phyloP scores from a whole-genome alignment of 1,140 invertebrate genomes.

The Trichonephila inaurata region DNA sequence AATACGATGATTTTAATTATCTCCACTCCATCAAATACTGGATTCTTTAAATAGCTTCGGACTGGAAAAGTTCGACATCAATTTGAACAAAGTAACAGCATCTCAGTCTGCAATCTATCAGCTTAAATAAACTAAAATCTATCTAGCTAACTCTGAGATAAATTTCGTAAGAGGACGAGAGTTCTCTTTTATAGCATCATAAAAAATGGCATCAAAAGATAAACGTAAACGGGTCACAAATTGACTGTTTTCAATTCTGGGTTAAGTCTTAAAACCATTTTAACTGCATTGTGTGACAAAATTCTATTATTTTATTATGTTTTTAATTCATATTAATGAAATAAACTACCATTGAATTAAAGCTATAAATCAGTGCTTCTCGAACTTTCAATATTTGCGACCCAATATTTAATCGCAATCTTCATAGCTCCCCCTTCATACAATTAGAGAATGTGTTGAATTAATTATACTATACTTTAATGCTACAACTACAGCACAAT shows the following conservation, averaged over 20 bases:
- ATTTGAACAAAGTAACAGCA: background rate
- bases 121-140: background rate
- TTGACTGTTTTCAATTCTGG: constrained; percentile 8
- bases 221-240: constrained; percentile 25
- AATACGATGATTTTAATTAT: background rate
- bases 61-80: background rate
- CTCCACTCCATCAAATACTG: background rate
- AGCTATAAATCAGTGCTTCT: background rate
- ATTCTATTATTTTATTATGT: constrained; percentile 34
- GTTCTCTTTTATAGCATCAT: background rate
- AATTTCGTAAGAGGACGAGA: background rate
- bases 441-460: no score
- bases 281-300: background rate
- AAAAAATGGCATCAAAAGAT: constrained; percentile 47
- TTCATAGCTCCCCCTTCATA: no score
- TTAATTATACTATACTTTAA: no score
- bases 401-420: no score
- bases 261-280: background rate
- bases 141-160: background rate
- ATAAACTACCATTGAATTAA: no score
- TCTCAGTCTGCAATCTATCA: background rate
- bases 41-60: background rate
- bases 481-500: no score
- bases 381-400: no score
- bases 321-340: constrained; percentile 1